A percentile compares a stretch with the other conserved stretches of the same genome.
Conservation (phyloP, 2,113 vertebrate genomes). For the Caloenas nicobarica region DNA sequence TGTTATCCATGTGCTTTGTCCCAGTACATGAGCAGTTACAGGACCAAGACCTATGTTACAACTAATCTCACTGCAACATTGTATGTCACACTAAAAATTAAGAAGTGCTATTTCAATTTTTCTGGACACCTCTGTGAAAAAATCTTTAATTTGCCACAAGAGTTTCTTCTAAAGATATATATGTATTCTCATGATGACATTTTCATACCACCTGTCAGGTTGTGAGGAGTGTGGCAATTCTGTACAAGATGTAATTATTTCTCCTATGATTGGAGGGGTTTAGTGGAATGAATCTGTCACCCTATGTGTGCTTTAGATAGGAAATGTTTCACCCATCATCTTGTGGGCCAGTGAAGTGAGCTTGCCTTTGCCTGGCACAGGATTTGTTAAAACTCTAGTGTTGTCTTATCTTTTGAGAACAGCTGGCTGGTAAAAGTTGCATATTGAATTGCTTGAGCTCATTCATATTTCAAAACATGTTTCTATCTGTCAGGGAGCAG, state of each 20-base stretch:
- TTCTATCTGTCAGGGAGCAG: constrained; percentile 12
- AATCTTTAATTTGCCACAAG: not conserved
- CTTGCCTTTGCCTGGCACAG: not conserved
- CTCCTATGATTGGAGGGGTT: not conserved
- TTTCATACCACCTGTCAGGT: not conserved
- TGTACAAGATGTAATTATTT: not conserved
- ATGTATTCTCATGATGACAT: not conserved
- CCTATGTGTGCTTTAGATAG: accelerated
- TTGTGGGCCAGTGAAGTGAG: not conserved
- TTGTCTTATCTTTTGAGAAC: constrained; percentile 4
- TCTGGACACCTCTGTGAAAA: not conserved
- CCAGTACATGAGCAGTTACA: not conserved
- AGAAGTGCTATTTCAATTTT: not conserved
- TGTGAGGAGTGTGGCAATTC: not conserved
- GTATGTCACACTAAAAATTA: not conserved
- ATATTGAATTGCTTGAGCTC: not conserved
- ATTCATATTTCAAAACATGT: constrained; percentile 37
- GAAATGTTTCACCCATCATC: not conserved
- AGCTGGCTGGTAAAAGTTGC: not conserved
- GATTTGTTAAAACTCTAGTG: not conserved
- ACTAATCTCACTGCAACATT: not conserved
- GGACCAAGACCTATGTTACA: not conserved
- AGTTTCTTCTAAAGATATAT: not conserved
- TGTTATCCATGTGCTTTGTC: not conserved
- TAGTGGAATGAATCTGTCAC: not conserved